These are phyloP conservation scores for Teleopsis dalmanni DNA, from an alignment of 1,140 invertebrate species.

Conservation along the genomic window DNA sequence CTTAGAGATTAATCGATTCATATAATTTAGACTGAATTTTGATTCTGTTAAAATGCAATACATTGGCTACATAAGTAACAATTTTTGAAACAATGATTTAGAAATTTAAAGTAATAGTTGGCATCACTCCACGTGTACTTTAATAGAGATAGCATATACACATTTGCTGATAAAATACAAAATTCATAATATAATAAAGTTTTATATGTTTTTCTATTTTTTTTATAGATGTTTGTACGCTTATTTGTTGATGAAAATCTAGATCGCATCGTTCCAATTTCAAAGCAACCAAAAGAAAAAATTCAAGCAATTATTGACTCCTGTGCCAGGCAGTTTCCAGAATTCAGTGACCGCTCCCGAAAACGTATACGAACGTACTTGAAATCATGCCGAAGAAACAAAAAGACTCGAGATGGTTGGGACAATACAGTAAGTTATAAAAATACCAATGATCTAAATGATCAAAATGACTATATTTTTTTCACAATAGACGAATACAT, in stretches of 20 bases:
- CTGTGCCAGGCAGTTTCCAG: slow-evolving; percentile 92
- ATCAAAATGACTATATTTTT: too few relatives aligned
- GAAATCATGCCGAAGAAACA: slow-evolving; percentile 90
- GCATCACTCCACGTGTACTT: too few relatives aligned
- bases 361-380: slow-evolving; percentile 93
- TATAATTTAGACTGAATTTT: too few relatives aligned
- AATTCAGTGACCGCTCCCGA: slow-evolving; percentile 87
- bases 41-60: too few relatives aligned
- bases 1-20: too few relatives aligned
- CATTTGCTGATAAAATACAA: too few relatives aligned
- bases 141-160: too few relatives aligned
- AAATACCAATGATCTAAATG: too few relatives aligned
- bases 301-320: slow-evolving; percentile 96
- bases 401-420: slow-evolving; percentile 73
- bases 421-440: slow-evolving; percentile 35
- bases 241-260: slow-evolving; percentile 95
- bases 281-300: slow-evolving; percentile 95
- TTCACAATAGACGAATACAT: too few relatives aligned
- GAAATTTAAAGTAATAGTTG: too few relatives aligned
- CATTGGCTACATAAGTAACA: too few relatives aligned
- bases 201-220: not conserved
- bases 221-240: slow-evolving; percentile 89
- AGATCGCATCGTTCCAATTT: slow-evolving; percentile 92
- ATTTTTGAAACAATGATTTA: too few relatives aligned
- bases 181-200: not conserved